phyloP scores from a whole-genome alignment of 2,797 vertebrate genomes.

The Myiotriccus ornatus region DNA sequence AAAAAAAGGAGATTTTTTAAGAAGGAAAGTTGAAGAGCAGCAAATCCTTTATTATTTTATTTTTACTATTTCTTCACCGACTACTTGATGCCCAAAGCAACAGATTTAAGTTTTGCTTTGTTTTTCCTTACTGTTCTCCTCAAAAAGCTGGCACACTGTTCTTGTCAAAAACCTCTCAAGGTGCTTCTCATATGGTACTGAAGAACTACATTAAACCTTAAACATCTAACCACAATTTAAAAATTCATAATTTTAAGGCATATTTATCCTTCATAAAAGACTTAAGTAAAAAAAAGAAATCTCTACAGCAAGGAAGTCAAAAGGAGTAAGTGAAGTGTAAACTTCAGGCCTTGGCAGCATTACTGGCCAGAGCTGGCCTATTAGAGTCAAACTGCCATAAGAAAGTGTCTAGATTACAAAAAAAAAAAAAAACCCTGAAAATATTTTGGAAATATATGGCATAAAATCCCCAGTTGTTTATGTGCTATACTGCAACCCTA shows the following conservation, averaged over 20 bases:
- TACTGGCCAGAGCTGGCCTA: not conserved
- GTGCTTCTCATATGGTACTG: not conserved
- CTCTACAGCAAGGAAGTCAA: not conserved
- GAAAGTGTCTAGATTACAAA: not conserved
- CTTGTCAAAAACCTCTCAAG: not conserved
- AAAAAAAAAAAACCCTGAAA: not conserved
- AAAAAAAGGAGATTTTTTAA: not conserved
- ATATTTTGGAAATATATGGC: not conserved
- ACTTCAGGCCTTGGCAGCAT: not conserved
- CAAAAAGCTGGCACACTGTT: not conserved
- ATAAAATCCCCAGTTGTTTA: accelerated
- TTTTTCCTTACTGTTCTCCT: not conserved
- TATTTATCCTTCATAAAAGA: not conserved
- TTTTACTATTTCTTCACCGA: not conserved
- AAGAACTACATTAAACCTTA: not conserved
- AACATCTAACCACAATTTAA: not conserved
- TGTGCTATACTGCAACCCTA: not conserved
- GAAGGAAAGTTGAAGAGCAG: not conserved
- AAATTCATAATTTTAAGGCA: not conserved
- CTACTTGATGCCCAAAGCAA: not conserved
- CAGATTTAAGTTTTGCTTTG: not conserved
- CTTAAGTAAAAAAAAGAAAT: not conserved
- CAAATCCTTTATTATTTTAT: not conserved
- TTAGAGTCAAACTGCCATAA: not conserved
- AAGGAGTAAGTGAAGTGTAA: not conserved